phyloP scores from a whole-genome alignment of 2,888 invertebrate species.

The Apamea crenata region DNA sequence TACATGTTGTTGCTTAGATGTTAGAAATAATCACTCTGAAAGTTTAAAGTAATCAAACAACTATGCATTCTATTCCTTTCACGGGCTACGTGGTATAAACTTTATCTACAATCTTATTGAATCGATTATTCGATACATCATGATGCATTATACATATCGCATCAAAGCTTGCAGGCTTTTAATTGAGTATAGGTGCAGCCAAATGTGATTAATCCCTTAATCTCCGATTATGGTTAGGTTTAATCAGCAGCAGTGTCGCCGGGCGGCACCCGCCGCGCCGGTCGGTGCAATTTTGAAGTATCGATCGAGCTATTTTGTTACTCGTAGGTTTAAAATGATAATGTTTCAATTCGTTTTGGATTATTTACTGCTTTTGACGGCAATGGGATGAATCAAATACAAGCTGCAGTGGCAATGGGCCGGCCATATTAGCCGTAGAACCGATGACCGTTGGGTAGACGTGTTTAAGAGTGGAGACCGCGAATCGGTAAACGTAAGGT shows the following conservation, averaged over 20 bases:
- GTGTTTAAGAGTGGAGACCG: too few relatives aligned
- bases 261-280: not conserved
- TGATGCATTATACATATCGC: not conserved
- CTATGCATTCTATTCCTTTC: not conserved
- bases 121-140: not conserved
- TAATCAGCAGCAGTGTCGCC: not conserved
- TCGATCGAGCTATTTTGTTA: slow-evolving; percentile 36
- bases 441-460: too few relatives aligned
- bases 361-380: not conserved
- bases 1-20: too few relatives aligned
- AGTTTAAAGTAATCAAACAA: not conserved
- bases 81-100: not conserved
- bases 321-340: not conserved
- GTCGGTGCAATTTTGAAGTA: slow-evolving; percentile 22
- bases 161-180: not conserved
- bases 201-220: slow-evolving; percentile 19
- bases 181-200: slow-evolving; percentile 9
- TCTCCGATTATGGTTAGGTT: not conserved
- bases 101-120: not conserved
- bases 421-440: too few relatives aligned
- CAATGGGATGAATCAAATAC: too few relatives aligned
- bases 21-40: not conserved
- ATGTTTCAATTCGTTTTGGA: not conserved
- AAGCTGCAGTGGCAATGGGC: too few relatives aligned
- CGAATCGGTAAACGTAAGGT: too few relatives aligned